These are phyloP conservation scores for Podabrus alpinus DNA, from an alignment of 2,888 invertebrate genomes.

Conservation along the genomic window DNA sequence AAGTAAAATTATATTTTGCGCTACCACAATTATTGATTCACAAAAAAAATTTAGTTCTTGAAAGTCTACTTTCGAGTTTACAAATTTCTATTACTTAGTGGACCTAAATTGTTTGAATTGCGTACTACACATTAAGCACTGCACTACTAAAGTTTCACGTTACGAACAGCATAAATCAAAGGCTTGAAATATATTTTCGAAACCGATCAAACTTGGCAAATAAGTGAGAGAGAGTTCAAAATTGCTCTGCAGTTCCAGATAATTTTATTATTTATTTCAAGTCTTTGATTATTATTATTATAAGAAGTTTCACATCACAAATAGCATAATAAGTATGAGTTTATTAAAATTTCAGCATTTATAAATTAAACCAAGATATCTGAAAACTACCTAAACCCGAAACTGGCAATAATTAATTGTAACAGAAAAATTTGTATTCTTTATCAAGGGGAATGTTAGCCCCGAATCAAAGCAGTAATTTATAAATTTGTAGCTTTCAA, in stretches of 20 bases:
- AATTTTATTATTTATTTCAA: not conserved
- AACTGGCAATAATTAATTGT: too few species aligned
- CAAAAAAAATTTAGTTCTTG: not conserved
- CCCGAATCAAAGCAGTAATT: not conserved
- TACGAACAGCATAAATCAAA: not conserved
- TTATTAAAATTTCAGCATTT: not conserved
- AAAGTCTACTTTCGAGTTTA: slow-evolving; percentile 7
- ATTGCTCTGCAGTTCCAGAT: slow-evolving; percentile 4
- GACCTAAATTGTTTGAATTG: slow-evolving; percentile 26
- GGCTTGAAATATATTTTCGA: not conserved
- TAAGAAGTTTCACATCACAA: not conserved
- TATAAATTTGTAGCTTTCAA: not conserved
- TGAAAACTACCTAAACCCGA: not conserved
- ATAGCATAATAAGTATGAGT: not conserved
- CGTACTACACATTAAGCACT: slow-evolving; percentile 21
- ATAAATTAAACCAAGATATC: not conserved
- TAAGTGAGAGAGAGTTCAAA: not conserved
- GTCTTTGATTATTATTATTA: not conserved
- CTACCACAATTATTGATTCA: not conserved
- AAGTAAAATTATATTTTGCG: not conserved
- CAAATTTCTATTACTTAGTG: slow-evolving; percentile 13
- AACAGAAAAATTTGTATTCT: too few species aligned
- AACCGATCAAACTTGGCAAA: not conserved
- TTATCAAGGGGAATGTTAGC: not conserved
- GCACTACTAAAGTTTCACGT: slow-evolving; percentile 15